phyloP scores from a whole-genome alignment of 2,113 vertebrate genomes.

The Eulacestoma nigropectus region DNA sequence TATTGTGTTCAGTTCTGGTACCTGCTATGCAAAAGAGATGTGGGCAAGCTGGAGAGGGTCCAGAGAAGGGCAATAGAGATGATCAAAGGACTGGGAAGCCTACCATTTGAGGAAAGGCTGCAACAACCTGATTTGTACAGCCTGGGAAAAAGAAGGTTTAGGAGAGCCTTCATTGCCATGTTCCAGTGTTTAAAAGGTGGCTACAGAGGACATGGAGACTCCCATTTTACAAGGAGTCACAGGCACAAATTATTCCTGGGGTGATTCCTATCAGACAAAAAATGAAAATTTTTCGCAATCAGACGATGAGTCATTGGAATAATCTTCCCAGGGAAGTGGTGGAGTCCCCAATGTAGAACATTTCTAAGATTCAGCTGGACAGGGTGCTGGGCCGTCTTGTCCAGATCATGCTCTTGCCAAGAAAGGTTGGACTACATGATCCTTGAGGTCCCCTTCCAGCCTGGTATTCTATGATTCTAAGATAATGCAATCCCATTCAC shows the following conservation, averaged over 20 bases:
- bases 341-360: not conserved
- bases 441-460: not conserved
- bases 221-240: not conserved
- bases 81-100: not conserved
- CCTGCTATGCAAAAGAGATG: not conserved
- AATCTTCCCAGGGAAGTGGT: not conserved
- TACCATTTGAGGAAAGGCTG: not conserved
- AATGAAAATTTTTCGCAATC: not conserved
- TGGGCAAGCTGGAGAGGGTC: not conserved
- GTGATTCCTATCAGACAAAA: not conserved
- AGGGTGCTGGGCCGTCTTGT: not conserved
- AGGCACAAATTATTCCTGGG: not conserved
- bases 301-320: not conserved
- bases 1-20: not conserved
- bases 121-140: not conserved
- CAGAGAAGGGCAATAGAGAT: not conserved
- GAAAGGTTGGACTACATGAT: not conserved
- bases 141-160: not conserved
- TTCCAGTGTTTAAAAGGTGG: not conserved
- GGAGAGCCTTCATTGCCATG: not conserved
- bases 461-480: not conserved
- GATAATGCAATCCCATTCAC: not conserved
- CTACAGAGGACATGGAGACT: not conserved
- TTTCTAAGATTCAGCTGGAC: not conserved
- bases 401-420: not conserved